phyloP scores from a whole-genome alignment of 2,113 vertebrate genomes.

The Numida meleagris region DNA sequence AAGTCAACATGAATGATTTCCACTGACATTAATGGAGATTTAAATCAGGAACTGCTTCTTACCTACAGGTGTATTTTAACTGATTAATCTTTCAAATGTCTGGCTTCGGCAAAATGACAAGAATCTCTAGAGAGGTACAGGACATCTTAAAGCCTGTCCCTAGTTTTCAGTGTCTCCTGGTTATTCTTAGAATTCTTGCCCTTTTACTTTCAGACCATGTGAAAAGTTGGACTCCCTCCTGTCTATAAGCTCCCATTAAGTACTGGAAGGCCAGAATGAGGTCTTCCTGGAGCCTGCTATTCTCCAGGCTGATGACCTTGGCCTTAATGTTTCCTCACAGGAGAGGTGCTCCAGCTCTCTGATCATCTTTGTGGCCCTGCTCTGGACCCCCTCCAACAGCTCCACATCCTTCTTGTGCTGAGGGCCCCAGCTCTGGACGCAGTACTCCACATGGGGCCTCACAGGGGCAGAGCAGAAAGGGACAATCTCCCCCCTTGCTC shows the following conservation, averaged over 20 bases:
- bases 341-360: neutral
- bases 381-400: neutral
- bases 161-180: neutral
- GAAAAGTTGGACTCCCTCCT: neutral
- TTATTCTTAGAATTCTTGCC: neutral
- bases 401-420: neutral
- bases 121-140: neutral
- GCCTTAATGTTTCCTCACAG: neutral
- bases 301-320: neutral
- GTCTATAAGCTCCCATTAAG: neutral
- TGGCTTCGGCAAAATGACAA: neutral
- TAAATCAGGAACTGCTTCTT: slow-evolving; percentile 4
- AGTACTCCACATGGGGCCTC: neutral
- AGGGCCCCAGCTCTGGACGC: neutral
- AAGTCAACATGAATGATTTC: neutral
- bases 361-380: neutral
- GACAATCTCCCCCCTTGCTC: neutral
- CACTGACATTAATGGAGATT: neutral
- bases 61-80: neutral
- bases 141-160: neutral
- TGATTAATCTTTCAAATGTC: neutral
- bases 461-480: neutral
- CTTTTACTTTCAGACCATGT: neutral
- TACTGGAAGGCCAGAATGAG: neutral
- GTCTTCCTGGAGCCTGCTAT: neutral